Evolutionary conservation across 2,113 vertebrate genomes (phyloP).

Genomic region (Larimichthys polyactis): DNA sequence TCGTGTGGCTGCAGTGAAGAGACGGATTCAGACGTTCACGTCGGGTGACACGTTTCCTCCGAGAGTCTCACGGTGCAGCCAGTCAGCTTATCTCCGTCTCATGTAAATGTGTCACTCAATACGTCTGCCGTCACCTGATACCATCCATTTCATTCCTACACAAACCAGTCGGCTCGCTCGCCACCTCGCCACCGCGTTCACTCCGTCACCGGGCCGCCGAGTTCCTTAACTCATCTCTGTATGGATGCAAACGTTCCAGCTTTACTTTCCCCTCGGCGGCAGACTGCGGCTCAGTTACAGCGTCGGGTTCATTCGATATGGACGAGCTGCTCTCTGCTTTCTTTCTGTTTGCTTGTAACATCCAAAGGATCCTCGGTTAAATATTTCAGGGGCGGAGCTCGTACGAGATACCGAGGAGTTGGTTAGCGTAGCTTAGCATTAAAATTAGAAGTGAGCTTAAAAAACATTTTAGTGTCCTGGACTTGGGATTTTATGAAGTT

Average conservation of each 20-base stretch:
- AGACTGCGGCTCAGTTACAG: slow-evolving; percentile 34
- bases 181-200: neutral
- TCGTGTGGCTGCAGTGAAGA: neutral
- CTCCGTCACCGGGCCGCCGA: neutral
- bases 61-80: slow-evolving; percentile 2
- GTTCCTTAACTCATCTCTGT: neutral
- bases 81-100: slow-evolving; percentile 27
- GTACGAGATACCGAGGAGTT: neutral
- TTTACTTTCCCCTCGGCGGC: slow-evolving; percentile 40
- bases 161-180: neutral
- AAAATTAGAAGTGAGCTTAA: no score
- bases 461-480: no score
- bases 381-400: neutral
- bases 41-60: neutral
- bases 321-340: neutral
- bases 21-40: neutral
- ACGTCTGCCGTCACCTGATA: slow-evolving; percentile 30
- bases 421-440: neutral
- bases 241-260: neutral
- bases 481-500: no score
- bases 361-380: neutral
- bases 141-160: slow-evolving; percentile 25
- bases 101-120: slow-evolving; percentile 39
- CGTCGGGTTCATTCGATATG: slow-evolving; percentile 28
- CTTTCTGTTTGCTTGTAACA: neutral